Percentiles rank a stretch among this genome's conserved stretches.
Conservation (phyloP, 2,113 vertebrate species). For the Heloderma charlesbogerti region DNA sequence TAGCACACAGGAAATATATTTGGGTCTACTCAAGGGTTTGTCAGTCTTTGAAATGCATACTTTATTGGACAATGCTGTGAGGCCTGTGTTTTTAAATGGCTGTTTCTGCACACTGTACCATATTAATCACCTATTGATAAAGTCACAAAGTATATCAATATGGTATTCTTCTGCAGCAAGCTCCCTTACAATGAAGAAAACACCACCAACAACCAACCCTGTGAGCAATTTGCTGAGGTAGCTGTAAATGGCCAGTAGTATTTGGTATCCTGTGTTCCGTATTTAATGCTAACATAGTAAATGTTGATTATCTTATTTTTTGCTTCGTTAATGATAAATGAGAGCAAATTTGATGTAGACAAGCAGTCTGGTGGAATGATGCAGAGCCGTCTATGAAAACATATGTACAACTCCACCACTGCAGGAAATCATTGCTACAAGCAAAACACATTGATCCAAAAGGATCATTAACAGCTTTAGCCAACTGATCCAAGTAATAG, state of each 20-base stretch:
- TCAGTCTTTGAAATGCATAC: background rate
- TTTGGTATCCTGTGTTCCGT: slow-evolving; percentile 64
- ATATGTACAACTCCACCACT: slow-evolving; percentile 79
- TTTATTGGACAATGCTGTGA: background rate
- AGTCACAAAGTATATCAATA: slow-evolving; percentile 43
- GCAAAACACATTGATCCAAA: slow-evolving; percentile 82
- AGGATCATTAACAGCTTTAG: slow-evolving; percentile 83
- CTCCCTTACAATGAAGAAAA: background rate
- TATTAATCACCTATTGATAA: slow-evolving; percentile 12
- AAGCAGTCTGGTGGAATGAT: slow-evolving; percentile 79
- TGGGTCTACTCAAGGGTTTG: background rate
- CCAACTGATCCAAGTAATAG: slow-evolving; percentile 79
- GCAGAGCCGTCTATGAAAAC: slow-evolving; percentile 77
- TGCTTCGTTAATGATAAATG: slow-evolving; percentile 81
- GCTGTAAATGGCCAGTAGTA: slow-evolving; percentile 60
- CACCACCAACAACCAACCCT: background rate
- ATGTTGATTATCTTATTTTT: slow-evolving; percentile 78
- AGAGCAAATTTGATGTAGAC: slow-evolving; percentile 77
- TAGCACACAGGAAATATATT: background rate
- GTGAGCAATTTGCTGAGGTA: slow-evolving; percentile 48
- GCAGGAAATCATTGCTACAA: slow-evolving; percentile 82
- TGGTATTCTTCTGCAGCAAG: slow-evolving; percentile 29
- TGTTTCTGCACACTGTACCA: slow-evolving; percentile 35
- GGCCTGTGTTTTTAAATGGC: background rate
- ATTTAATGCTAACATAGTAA: slow-evolving; percentile 67